Percentiles rank a stretch among this genome's conserved stretches.
Conservation (phyloP, 1,140 invertebrate genomes). For the Acromyrmex echinatior region DNA sequence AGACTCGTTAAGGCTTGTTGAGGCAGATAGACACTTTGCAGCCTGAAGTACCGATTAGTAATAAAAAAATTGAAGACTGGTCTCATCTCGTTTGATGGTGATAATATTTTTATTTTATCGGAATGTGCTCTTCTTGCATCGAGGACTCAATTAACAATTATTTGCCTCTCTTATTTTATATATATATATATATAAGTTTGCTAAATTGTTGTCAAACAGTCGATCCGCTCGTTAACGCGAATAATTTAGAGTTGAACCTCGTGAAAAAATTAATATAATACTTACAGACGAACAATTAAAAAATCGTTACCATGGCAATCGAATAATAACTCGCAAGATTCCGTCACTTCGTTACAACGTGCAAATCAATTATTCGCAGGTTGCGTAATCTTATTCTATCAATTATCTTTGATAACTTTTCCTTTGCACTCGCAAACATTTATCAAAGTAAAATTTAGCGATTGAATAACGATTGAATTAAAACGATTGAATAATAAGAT, state of each 20-base stretch:
- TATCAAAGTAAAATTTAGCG: neutral
- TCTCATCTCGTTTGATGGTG: neutral
- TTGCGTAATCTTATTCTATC: conserved; percentile 50
- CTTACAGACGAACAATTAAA: neutral
- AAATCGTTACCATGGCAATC: neutral
- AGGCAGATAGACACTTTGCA: neutral
- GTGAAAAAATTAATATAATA: neutral
- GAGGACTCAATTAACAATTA: neutral
- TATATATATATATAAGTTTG: conserved; percentile 4
- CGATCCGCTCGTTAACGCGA: conserved; percentile 14
- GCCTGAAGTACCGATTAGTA: neutral
- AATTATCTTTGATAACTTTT: neutral
- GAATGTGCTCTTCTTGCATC: neutral
- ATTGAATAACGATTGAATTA: neutral
- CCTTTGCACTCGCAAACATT: neutral
- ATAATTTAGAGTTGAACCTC: neutral
- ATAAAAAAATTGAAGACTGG: conserved; percentile 1
- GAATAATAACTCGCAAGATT: neutral
- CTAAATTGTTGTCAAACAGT: neutral
- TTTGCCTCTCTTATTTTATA: neutral
- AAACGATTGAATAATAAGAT: conserved; percentile 4
- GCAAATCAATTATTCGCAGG: neutral
- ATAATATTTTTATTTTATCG: conserved; percentile 1
- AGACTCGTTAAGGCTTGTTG: neutral
- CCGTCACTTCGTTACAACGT: neutral